Evolutionary conservation across 2,113 vertebrate species (phyloP), one percentile per base, ranked within the genome.

Genomic region (Crypturellus undulatus): DNA sequence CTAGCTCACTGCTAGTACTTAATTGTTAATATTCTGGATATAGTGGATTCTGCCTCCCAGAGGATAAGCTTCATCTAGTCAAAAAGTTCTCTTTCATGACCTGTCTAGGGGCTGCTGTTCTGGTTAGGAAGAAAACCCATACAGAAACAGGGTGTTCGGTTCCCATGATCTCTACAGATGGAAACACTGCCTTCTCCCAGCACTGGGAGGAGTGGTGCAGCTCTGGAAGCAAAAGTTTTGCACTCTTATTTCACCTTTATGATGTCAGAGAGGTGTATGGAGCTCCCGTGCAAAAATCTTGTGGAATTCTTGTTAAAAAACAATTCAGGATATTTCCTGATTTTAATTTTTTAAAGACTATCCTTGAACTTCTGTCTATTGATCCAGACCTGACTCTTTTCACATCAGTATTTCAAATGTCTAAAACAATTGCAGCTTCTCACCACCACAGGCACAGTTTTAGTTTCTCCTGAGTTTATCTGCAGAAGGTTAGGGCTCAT

Each of bases 1-100:
- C 96, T 97, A 4, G 92, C 93, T 47, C 93, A 97, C 92, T 89
- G 96, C 88, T 96, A 97, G 43, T 62, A 81, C 52, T 98, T 98
- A 90, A 94, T 82, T 75, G 84, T 97, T 62, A 91, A 75, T 15
- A 67, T 94, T 89, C 98, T 93, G 87, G 67, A 92, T 80, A 98
- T 98, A 82, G 84, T 96, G 64, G 34, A 89, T 45, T 47, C 43
- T 47, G 3, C 16, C 1, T 77, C 87, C 9, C 30, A 95, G 45
- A 32, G 51, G 69, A 40, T 92, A 87, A n/a, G 11, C 40, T 67
- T 67, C 24, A 45, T 24, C 36, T 58, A 30, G 5, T 45, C 30
- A 12, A 5, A 43, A 92, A 24, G 19, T 67, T 4, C 24, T 81
- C 7, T 43, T 20, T 7, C 5, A 52, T 26, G 10, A n/a, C 32